Percentiles rank a stretch among this genome's conserved stretches.
Conservation (phyloP, 2,113 vertebrate genomes). For the Notarius quadriscutis region DNA sequence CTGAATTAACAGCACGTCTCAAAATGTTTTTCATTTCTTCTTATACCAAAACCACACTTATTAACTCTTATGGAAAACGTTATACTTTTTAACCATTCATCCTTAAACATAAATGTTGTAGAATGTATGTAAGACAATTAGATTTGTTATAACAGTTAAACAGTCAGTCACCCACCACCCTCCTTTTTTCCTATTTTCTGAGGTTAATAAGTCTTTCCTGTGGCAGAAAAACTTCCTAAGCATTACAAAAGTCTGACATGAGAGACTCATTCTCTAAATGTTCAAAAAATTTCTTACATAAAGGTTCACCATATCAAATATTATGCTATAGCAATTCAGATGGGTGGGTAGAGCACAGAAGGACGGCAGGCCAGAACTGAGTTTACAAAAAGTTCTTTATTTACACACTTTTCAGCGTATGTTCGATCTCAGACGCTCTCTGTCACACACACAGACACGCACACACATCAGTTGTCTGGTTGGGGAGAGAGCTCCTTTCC, state of each 20-base stretch:
- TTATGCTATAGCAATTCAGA: no score
- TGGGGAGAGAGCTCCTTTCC: no score
- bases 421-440: no score
- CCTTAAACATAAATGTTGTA: not conserved
- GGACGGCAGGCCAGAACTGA: no score
- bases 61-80: not conserved
- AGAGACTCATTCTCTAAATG: not conserved
- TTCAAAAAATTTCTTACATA: not conserved
- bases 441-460: no score
- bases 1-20: not conserved
- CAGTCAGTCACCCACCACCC: not conserved
- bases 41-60: not conserved
- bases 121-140: not conserved
- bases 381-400: no score
- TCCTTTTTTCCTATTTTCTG: not conserved
- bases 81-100: not conserved
- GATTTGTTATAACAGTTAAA: not conserved
- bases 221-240: not conserved
- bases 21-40: not conserved
- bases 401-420: no score
- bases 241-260: not conserved
- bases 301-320: not conserved
- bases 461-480: no score
- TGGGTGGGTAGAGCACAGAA: no score
- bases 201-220: not conserved